Evolutionary conservation across 1,140 invertebrate genomes (phyloP).

Genomic region (Colletes gigas): DNA sequence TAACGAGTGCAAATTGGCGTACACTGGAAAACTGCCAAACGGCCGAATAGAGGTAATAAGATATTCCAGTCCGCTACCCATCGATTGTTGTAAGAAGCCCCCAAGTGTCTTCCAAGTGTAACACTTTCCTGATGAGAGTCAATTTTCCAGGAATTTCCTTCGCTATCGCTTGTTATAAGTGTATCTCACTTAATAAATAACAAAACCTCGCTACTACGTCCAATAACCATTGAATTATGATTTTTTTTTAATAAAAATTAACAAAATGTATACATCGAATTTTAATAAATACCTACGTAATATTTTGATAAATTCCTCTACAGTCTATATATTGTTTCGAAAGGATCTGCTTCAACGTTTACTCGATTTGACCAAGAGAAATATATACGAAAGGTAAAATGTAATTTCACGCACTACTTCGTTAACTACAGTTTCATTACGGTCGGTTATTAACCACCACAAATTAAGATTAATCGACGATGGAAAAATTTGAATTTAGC

Average conservation of each 20-base stretch:
- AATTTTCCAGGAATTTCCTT: conserved; percentile 15
- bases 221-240: neutral
- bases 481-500: neutral
- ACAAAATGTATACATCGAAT: no score
- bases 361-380: no score
- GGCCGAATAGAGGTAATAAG: conserved; percentile 38
- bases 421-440: neutral
- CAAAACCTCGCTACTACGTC: neutral
- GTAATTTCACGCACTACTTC: no score
- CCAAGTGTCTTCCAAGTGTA: conserved; percentile 12
- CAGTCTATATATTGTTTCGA: no score
- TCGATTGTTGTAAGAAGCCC: conserved; percentile 36
- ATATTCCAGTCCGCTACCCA: conserved; percentile 37
- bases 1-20: conserved; percentile 55
- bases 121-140: conserved; percentile 15
- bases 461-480: no score
- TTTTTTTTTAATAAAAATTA: no score
- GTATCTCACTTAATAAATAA: neutral
- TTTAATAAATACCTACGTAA: no score
- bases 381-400: no score
- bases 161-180: no score
- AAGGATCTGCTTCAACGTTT: no score
- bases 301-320: no score
- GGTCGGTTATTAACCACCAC: neutral
- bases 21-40: conserved; percentile 48